A percentile compares a stretch with the other conserved stretches of the same genome.
phyloP scores from a whole-genome alignment of 2,797 vertebrate species.

The Hapalemur alaotrensis region DNA sequence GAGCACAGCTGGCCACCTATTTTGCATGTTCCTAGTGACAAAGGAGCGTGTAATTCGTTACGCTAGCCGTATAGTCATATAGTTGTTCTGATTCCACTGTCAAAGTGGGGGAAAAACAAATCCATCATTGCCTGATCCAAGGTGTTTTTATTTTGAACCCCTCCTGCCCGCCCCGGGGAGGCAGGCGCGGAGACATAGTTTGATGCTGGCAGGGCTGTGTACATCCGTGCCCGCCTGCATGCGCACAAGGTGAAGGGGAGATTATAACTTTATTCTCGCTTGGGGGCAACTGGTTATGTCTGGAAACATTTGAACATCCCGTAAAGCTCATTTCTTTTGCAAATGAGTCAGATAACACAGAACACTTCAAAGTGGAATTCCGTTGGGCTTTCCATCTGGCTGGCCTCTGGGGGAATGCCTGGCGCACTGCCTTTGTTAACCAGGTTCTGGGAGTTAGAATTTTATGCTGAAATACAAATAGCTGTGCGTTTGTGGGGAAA shows the following conservation, averaged over 20 bases:
- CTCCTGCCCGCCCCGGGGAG: background rate
- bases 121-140: conserved; percentile 47
- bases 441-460: conserved; percentile 67
- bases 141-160: conserved; percentile 54
- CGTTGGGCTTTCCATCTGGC: conserved; percentile 75
- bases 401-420: conserved; percentile 69
- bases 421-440: conserved; percentile 66
- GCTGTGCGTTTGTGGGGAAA: conserved; percentile 70
- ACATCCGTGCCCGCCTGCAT: background rate
- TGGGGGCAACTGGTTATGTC: conserved; percentile 75
- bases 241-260: conserved; percentile 46
- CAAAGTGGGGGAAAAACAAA: conserved; percentile 16
- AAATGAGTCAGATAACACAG: conserved; percentile 78
- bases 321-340: conserved; percentile 80
- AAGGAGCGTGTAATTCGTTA: conserved; percentile 33
- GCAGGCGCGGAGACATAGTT: background rate
- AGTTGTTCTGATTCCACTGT: conserved; percentile 16
- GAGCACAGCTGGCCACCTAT: background rate
- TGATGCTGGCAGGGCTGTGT: conserved; percentile 47
- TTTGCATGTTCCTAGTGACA: conserved; percentile 18
- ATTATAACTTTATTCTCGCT: conserved; percentile 67
- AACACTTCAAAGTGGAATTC: conserved; percentile 78
- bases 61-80: background rate
- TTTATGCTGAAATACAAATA: conserved; percentile 78
- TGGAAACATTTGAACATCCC: conserved; percentile 76